Percentiles rank a stretch among this genome's conserved stretches.
phyloP scores from a whole-genome alignment of 2,888 invertebrate species.

The Idaea biselata region DNA sequence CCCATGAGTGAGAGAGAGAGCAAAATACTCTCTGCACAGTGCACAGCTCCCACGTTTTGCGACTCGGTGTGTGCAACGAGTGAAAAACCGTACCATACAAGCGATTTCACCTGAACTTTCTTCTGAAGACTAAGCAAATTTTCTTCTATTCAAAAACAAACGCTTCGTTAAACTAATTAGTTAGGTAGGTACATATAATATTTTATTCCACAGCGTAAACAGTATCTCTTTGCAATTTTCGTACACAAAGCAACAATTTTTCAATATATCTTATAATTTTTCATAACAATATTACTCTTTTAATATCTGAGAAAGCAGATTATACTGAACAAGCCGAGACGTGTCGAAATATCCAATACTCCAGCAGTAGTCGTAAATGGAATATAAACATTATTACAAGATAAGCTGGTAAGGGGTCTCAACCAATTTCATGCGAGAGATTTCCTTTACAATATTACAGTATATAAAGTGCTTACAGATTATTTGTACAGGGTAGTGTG shows the following conservation, averaged over 20 bases:
- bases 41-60: too few species aligned
- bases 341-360: constrained; percentile 27
- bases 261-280: neutral
- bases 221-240: neutral
- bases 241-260: neutral
- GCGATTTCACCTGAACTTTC: too few species aligned
- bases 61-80: too few species aligned
- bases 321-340: constrained; percentile 33
- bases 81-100: too few species aligned
- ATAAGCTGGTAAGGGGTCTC: constrained; percentile 48
- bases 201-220: neutral
- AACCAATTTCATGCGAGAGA: constrained; percentile 45
- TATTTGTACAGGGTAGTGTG: constrained; percentile 9
- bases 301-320: constrained; percentile 16
- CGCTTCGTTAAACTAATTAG: too few species aligned
- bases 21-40: too few species aligned
- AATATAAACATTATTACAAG: constrained; percentile 61
- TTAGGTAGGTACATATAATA: too few species aligned
- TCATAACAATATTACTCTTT: neutral
- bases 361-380: constrained; percentile 40
- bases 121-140: too few species aligned
- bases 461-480: neutral
- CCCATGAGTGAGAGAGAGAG: too few species aligned
- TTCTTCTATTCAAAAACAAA: too few species aligned
- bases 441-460: constrained; percentile 42